A percentile compares a stretch with the other conserved stretches of the same genome.
Evolutionary conservation across 2,113 vertebrate species (phyloP).

Genomic region (Chlamydotis undulata): DNA sequence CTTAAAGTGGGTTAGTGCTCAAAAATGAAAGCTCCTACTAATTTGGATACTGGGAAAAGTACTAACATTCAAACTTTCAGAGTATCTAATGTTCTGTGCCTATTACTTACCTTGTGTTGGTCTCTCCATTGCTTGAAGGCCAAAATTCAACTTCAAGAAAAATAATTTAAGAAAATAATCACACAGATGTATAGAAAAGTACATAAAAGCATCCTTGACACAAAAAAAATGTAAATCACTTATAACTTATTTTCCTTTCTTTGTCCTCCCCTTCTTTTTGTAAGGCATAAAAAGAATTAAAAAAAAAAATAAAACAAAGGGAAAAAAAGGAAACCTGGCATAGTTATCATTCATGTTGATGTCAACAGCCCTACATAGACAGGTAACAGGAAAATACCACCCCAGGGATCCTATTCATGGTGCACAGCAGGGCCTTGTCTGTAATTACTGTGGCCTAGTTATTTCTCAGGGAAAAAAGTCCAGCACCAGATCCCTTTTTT

Average conservation of each 20-base stretch:
- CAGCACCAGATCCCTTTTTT: slow-evolving; percentile 71
- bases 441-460: slow-evolving; percentile 83
- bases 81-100: neutral
- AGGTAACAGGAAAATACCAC: slow-evolving; percentile 78
- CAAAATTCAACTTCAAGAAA: slow-evolving; percentile 35
- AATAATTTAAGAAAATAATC: slow-evolving; percentile 36
- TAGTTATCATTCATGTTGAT: slow-evolving; percentile 73
- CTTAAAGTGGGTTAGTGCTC: neutral
- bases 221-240: slow-evolving; percentile 46
- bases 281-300: slow-evolving; percentile 13
- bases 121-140: neutral
- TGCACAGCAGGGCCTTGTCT: slow-evolving; percentile 69
- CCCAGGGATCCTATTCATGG: slow-evolving; percentile 72
- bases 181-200: slow-evolving; percentile 11
- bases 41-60: neutral
- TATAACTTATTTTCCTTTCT: neutral
- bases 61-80: neutral
- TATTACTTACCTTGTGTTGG: neutral
- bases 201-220: slow-evolving; percentile 56
- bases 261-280: slow-evolving; percentile 7
- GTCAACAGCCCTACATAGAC: slow-evolving; percentile 75
- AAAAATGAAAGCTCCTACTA: neutral
- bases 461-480: slow-evolving; percentile 77
- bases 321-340: slow-evolving; percentile 23
- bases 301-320: neutral